Percentiles rank a stretch among this genome's conserved stretches.
phyloP scores from a whole-genome alignment of 2,113 vertebrate genomes.

The Gracilinanus agilis region DNA sequence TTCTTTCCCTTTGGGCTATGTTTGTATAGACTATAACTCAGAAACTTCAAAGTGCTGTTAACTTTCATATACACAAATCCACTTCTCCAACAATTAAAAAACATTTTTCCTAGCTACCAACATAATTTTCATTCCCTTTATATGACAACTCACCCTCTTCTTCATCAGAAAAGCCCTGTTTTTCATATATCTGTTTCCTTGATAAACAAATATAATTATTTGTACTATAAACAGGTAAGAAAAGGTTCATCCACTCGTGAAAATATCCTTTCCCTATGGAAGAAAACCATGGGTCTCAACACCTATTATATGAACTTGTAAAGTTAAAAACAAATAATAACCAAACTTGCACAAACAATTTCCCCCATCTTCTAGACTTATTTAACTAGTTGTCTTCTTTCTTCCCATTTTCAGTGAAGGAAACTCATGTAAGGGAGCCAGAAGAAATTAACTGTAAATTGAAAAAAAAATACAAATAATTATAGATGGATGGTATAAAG shows the following conservation, averaged over 20 bases:
- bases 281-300: neutral
- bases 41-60: neutral
- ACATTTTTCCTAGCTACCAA: neutral
- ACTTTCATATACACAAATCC: neutral
- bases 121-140: neutral
- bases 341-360: neutral
- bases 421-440: neutral
- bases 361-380: neutral
- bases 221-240: neutral
- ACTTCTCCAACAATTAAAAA: neutral
- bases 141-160: neutral
- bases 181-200: neutral
- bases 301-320: neutral
- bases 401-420: slow-evolving; percentile 23
- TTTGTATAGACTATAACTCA: neutral
- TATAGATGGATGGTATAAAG: neutral
- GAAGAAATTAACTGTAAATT: slow-evolving; percentile 19
- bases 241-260: neutral
- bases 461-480: slow-evolving; percentile 32
- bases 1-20: neutral
- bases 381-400: neutral
- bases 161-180: neutral
- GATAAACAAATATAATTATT: neutral
- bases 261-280: neutral
- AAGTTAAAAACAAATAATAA: neutral